Evolutionary conservation across 2,888 invertebrate genomes (phyloP).

Genomic region (Amaurobius ferox): DNA sequence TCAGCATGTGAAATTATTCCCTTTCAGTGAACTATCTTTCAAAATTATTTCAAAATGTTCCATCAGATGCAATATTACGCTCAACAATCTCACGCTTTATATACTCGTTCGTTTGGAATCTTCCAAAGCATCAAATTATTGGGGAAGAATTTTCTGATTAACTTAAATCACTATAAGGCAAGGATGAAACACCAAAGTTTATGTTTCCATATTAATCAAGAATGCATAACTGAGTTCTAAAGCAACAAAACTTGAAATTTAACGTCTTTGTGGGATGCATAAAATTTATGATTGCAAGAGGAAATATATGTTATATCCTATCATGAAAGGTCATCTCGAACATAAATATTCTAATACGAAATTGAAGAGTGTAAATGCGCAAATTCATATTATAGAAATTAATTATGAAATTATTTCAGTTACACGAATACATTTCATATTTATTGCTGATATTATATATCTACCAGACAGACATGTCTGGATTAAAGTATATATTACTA

Average conservation of each 20-base stretch:
- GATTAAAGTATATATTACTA: too few species aligned
- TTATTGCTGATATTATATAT: too few species aligned
- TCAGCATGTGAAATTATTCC: not conserved
- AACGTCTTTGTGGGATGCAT: not conserved
- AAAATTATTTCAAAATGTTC: not conserved
- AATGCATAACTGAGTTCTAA: not conserved
- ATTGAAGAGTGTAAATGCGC: not conserved
- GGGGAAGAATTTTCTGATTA: not conserved
- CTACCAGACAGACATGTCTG: too few species aligned
- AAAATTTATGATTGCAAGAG: not conserved
- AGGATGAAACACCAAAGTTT: not conserved
- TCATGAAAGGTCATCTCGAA: not conserved
- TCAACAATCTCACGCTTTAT: not conserved
- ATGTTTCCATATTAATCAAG: not conserved
- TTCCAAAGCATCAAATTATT: not conserved
- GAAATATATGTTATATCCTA: not conserved
- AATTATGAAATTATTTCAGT: too few species aligned
- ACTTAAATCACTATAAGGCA: not conserved
- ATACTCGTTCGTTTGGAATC: not conserved
- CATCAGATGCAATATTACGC: too few species aligned
- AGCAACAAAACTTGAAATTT: conserved; percentile 6
- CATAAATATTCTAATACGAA: not conserved
- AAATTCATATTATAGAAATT: not conserved
- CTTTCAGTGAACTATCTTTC: not conserved
- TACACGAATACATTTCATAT: too few species aligned